Base-by-base conservation (phyloP, 1,140 invertebrate genomes). In the Hirudo medicinalis region DNA sequence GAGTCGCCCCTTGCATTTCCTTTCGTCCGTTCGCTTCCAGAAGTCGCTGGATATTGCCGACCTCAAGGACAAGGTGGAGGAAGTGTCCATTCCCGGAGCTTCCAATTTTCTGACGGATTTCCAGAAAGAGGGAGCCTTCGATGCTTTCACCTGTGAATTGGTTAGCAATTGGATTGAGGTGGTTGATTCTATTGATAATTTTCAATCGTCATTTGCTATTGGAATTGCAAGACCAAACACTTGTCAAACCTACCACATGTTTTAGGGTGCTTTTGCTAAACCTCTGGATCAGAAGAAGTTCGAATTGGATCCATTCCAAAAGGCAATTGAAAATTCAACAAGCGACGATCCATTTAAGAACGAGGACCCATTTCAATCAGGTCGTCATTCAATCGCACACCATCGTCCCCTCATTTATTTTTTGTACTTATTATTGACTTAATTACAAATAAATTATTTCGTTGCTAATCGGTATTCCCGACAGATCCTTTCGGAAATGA, bases 1-100 rank as follows among this genome's bases (percentile, higher is more conserved):
- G 72, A 66, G 66, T 67, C 55, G 2, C 89, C 88, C 77, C 88
- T 89, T 71, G 32, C n/a, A n/a, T n/a, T n/a, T 49, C 8, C 89
- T 88, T 79, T 90, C 43, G 0, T 49, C 43, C 9, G 11, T 49
- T 49, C 43, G 11, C 32, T 49, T 17, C 43, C 15, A 49, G 43
- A 49, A 49, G 43, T 49, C 43, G 13, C 43, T 49, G 43, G 43
- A 49, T 13, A 49, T 49, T 49, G 43, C 43, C 43, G 43, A 49
- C 43, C 43, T 49, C 3, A 49, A 49, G 43, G 43, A 49, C 43
- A 49, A 49, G 15, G 43, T 49, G 43, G 43, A 49, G 43, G 43
- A 49, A 17, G 43, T 49, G 13, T 49, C 43, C 43, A 49, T 49
- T 11, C 43, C 43, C 43, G 43, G 43, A 15, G 43, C 43, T 49